Conservation (phyloP, 1,140 invertebrate genomes). For the Colletes gigas region DNA sequence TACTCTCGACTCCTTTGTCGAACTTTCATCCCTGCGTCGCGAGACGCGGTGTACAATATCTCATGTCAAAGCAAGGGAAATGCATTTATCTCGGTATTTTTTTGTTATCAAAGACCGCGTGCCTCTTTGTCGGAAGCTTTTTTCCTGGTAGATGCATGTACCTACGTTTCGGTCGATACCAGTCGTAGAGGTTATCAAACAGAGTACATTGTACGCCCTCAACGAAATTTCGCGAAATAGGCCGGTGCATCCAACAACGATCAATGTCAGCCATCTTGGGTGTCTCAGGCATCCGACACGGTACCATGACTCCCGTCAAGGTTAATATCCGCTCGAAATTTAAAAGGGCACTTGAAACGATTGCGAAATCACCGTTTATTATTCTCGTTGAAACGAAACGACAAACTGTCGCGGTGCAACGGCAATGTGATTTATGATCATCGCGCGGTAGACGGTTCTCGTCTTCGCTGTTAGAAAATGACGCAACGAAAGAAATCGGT, state of each 20-base stretch:
- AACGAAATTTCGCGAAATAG: background rate
- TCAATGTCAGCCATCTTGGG: background rate
- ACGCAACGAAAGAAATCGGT: conserved; percentile 48
- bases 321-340: conserved; percentile 15
- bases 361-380: conserved; percentile 20
- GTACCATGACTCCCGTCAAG: background rate
- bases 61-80: conserved; percentile 54
- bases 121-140: conserved; percentile 22
- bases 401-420: conserved; percentile 5
- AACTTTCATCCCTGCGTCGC: background rate
- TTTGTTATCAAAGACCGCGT: conserved; percentile 11
- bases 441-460: background rate
- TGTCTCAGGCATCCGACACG: too few species aligned
- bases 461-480: background rate
- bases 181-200: conserved; percentile 16
- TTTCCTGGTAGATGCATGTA: background rate
- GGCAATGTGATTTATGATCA: conserved; percentile 4
- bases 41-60: conserved; percentile 17
- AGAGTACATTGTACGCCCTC: background rate
- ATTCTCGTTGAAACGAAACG: conserved; percentile 26
- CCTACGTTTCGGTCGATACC: conserved; percentile 19
- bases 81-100: conserved; percentile 51
- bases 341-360: background rate
- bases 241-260: background rate
- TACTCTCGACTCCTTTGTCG: conserved; percentile 6